Conservation (phyloP, 2,797 vertebrate species). For the Coccyzus lansbergi region DNA sequence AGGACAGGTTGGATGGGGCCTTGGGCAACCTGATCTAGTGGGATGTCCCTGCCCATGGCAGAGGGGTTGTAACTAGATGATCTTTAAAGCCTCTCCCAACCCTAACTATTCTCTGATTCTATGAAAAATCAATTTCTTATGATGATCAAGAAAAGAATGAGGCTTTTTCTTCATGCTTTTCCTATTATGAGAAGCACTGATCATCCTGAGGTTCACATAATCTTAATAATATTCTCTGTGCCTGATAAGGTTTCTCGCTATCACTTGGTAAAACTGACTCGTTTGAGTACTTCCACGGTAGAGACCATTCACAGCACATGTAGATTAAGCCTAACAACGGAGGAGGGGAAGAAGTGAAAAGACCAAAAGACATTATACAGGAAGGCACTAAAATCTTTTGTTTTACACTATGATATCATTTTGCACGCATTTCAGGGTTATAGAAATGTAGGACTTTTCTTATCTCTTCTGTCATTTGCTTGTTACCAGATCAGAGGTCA, state of each 20-base stretch:
- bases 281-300: neutral
- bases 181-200: neutral
- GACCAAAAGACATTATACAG: neutral
- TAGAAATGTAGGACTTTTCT: neutral
- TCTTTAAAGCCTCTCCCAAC: no score
- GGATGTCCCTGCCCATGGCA: no score
- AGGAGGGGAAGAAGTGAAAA: neutral
- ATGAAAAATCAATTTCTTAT: neutral
- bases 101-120: no score
- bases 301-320: neutral
- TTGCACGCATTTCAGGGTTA: neutral
- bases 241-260: neutral
- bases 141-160: neutral
- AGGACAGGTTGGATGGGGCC: no score
- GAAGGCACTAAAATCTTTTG: neutral
- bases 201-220: neutral
- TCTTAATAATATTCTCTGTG: neutral
- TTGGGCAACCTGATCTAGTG: no score
- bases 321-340: neutral
- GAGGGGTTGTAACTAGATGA: no score
- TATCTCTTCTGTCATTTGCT: neutral
- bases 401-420: neutral
- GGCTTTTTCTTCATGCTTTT: neutral
- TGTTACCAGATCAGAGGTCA: neutral
- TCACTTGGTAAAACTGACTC: neutral